These are phyloP conservation scores for Sphinx pinastri DNA, from an alignment of 2,888 invertebrate species.

Conservation along the genomic window DNA sequence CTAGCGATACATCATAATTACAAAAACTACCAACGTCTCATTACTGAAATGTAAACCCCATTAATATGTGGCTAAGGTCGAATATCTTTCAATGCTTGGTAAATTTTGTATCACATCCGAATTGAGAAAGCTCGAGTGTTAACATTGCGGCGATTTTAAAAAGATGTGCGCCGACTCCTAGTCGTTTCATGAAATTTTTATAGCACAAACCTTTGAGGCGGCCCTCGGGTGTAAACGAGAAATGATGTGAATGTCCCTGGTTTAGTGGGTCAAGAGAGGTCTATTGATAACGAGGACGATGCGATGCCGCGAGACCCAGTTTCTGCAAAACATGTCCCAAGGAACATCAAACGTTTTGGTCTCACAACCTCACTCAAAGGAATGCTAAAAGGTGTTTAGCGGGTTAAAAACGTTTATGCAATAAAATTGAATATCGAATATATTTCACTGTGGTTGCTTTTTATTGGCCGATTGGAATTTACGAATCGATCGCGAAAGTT, in stretches of 20 bases:
- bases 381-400: conserved; percentile 21
- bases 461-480: too few species aligned
- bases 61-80: conserved; percentile 41
- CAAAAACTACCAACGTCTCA: conserved; percentile 38
- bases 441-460: background rate
- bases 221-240: conserved; percentile 58
- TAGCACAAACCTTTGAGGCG: conserved; percentile 63
- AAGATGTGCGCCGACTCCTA: conserved; percentile 52
- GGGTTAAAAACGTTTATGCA: background rate
- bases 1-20: conserved; percentile 42
- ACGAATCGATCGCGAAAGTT: too few species aligned
- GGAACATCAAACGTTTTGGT: conserved; percentile 29
- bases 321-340: conserved; percentile 50
- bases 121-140: conserved; percentile 44
- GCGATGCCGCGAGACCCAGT: conserved; percentile 51
- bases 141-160: conserved; percentile 58
- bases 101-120: conserved; percentile 45
- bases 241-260: conserved; percentile 67
- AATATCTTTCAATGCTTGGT: conserved; percentile 37
- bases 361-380: conserved; percentile 22
- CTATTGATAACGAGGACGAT: conserved; percentile 65
- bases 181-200: conserved; percentile 70
- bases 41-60: conserved; percentile 42
- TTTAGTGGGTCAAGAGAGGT: conserved; percentile 69
- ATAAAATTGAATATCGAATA: background rate